Base-by-base conservation (phyloP, 2,888 invertebrate species). In the Xestia ashworthii region DNA sequence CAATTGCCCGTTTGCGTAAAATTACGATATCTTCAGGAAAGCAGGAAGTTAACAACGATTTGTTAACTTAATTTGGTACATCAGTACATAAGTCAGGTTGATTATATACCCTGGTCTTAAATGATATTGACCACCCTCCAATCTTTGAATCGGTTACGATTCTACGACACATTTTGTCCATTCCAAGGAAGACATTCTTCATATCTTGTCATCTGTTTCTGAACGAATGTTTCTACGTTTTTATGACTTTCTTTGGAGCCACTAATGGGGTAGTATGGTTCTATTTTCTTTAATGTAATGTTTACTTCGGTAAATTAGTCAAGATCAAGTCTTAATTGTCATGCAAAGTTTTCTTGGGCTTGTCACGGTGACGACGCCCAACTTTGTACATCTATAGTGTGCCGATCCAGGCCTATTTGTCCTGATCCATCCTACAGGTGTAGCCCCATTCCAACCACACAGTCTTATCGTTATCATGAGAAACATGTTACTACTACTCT, bases 1-100 rank as follows among this genome's bases (percentile, higher is more conserved):
- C 79, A 62, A 68, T 74, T 46, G 79, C 44, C 60, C 46, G 38
- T 67, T 80, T 64, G 67, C 60, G 53, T 62, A 11, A 80, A 80
- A 79, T 74, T 80, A 73, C 74, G 12, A 67, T 74, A 38, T 58
- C 38, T 55, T 79, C 38, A 5, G 32, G 11, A 46, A 38, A 25
- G 32, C 11, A 55, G 44, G 32, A 58, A 66, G 44, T 50, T 79
- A 68, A 66, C 38, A 66, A 50, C 46, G 66, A 80, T 80, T 80
- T 67, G 50, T 67, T 73, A 53, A 46, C 25, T 73, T 73, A 67
- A 73, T 78, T 72, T 79, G 38, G 5, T 73, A 53, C 32, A n/a
- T 12, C 16, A 32, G 16, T 50, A 22, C 12, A 16, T 67, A 77
- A 69, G 4, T 12, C 19, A 69, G 50, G 22, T 62, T n/a, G 22